These are phyloP conservation scores for Numida meleagris DNA, from an alignment of 2,113 vertebrate genomes.

Conservation along the genomic window DNA sequence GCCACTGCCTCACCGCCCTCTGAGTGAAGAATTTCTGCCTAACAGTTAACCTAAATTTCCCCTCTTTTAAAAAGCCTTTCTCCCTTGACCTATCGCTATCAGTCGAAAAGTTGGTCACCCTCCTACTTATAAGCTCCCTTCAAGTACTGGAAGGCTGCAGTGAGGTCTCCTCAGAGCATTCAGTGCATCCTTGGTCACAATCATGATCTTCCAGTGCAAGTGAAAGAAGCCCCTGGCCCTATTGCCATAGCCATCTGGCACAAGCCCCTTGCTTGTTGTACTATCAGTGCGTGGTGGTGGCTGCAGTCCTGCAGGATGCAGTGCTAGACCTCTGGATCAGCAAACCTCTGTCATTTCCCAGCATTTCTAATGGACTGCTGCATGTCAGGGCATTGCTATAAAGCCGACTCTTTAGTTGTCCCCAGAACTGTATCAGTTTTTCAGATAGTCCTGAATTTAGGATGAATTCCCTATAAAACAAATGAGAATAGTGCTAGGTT, in stretches of 20 bases:
- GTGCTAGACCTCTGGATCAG: neutral
- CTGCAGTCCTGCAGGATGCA: neutral
- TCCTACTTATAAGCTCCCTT: too few species aligned
- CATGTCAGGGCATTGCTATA: accelerated
- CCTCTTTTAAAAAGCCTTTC: too few species aligned
- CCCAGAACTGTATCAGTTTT: neutral
- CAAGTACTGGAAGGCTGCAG: too few species aligned
- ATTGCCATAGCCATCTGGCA: neutral
- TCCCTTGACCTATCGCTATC: too few species aligned
- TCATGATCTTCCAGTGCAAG: neutral
- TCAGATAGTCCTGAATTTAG: neutral
- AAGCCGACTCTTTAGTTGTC: neutral
- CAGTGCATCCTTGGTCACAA: too few species aligned
- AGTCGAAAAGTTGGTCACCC: too few species aligned
- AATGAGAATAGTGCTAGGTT: neutral
- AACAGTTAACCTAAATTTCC: too few species aligned
- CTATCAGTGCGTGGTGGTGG: accelerated
- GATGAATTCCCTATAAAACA: neutral
- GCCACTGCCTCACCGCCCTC: too few species aligned
- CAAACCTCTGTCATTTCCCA: neutral
- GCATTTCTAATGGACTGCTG: neutral
- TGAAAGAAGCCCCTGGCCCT: neutral
- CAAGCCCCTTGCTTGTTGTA: neutral
- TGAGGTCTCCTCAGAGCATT: too few species aligned
- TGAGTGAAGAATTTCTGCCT: too few species aligned